Evolutionary conservation across 2,797 vertebrate genomes (phyloP).

Genomic region (Cyprinodon diabolis): DNA sequence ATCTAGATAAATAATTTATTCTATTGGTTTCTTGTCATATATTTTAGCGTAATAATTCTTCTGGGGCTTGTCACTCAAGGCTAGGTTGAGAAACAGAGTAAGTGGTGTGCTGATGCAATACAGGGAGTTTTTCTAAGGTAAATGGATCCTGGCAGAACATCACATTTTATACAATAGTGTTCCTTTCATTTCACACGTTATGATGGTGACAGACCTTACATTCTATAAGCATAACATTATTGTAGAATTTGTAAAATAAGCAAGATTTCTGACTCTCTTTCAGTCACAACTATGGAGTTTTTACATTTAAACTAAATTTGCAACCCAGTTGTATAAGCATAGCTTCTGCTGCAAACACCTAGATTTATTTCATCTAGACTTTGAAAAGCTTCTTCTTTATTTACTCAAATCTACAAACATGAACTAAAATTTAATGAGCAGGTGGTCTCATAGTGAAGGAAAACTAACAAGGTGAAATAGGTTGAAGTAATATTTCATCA

Average conservation of each 20-base stretch:
- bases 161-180: constrained; percentile 5
- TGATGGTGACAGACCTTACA: too few relatives aligned
- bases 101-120: constrained; percentile 33
- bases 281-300: not conserved
- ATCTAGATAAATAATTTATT: not conserved
- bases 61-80: not conserved
- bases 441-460: not conserved
- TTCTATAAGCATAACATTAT: not conserved
- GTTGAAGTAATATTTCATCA: not conserved
- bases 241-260: not conserved
- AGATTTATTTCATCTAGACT: not conserved
- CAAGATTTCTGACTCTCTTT: not conserved
- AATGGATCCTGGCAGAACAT: constrained; percentile 1
- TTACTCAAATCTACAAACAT: not conserved
- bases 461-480: not conserved
- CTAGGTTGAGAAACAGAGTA: constrained; percentile 46
- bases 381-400: not conserved
- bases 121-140: constrained; percentile 15
- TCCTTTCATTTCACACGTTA: not conserved
- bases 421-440: not conserved
- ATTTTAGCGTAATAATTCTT: constrained; percentile 12
- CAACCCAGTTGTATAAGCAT: not conserved
- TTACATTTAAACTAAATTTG: not conserved
- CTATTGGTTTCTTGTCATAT: not conserved
- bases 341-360: not conserved